phyloP scores from a whole-genome alignment of 2,113 vertebrate genomes.

The Phaetusa simplex region DNA sequence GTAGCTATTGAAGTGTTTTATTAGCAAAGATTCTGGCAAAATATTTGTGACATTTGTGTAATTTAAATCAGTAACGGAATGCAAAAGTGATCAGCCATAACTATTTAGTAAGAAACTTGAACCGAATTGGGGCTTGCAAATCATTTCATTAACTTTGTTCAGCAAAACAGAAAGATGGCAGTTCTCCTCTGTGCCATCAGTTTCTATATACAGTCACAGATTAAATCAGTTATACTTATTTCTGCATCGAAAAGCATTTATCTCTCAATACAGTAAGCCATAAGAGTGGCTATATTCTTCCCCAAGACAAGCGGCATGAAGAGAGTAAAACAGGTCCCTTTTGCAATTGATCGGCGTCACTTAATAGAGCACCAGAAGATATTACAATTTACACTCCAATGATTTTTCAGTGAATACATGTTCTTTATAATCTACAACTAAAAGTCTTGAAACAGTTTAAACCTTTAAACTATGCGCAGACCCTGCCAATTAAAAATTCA shows the following conservation, averaged over 20 bases:
- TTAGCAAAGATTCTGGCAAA: not conserved
- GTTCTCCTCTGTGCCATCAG: not conserved
- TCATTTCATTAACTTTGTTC: not conserved
- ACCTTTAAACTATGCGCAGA: slow-evolving; percentile 14
- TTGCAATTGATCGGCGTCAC: not conserved
- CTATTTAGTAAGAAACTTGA: not conserved
- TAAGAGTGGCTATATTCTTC: not conserved
- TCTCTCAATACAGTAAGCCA: not conserved
- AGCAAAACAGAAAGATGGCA: not conserved
- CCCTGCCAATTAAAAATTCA: slow-evolving; percentile 12
- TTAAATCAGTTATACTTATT: not conserved
- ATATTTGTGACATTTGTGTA: not conserved
- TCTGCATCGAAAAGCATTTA: not conserved
- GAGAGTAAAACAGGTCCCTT: not conserved
- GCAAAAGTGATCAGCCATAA: not conserved
- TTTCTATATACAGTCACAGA: not conserved
- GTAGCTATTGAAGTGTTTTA: not conserved
- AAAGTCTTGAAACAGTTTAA: not conserved
- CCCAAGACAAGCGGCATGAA: not conserved
- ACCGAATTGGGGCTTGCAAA: not conserved
- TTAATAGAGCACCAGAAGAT: not conserved
- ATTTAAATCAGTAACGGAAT: not conserved
- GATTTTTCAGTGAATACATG: not conserved
- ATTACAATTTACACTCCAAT: not conserved
- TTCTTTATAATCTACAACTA: not conserved